A percentile compares a stretch with the other conserved stretches of the same genome.
These are phyloP conservation scores for Gobio occitaniae DNA, from an alignment of 2,797 vertebrate species.

Conservation along the genomic window DNA sequence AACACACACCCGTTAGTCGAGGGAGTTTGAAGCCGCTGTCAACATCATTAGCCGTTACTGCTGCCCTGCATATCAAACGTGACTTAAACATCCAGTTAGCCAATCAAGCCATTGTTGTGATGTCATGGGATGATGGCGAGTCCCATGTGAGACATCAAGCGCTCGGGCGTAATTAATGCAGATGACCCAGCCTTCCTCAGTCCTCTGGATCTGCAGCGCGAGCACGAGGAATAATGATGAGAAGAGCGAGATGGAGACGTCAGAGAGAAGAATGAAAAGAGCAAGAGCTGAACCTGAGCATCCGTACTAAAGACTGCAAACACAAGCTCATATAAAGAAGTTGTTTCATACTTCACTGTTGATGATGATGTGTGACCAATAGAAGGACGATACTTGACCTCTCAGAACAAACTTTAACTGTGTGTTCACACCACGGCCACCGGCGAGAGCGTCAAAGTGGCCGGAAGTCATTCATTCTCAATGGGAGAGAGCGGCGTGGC, in stretches of 20 bases:
- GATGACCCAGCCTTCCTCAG: background rate
- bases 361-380: no score
- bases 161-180: constrained; percentile 62
- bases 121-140: constrained; percentile 59
- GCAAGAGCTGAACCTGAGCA: background rate
- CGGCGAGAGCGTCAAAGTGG: no score
- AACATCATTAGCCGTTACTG: constrained; percentile 43
- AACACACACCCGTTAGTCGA: constrained; percentile 22
- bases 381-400: no score
- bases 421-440: no score
- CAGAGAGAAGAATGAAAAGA: background rate
- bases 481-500: no score
- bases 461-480: no score
- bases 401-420: background rate
- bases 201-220: background rate
- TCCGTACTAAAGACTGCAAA: background rate
- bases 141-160: constrained; percentile 47
- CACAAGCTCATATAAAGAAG: background rate
- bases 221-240: constrained; percentile 15
- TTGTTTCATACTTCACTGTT: background rate
- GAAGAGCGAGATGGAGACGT: background rate
- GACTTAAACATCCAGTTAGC: constrained; percentile 69
- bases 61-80: constrained; percentile 64
- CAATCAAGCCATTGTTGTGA: constrained; percentile 58
- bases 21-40: constrained; percentile 16